Base-by-base conservation (phyloP, 1,140 invertebrate species). In the Agrypnia vestita region DNA sequence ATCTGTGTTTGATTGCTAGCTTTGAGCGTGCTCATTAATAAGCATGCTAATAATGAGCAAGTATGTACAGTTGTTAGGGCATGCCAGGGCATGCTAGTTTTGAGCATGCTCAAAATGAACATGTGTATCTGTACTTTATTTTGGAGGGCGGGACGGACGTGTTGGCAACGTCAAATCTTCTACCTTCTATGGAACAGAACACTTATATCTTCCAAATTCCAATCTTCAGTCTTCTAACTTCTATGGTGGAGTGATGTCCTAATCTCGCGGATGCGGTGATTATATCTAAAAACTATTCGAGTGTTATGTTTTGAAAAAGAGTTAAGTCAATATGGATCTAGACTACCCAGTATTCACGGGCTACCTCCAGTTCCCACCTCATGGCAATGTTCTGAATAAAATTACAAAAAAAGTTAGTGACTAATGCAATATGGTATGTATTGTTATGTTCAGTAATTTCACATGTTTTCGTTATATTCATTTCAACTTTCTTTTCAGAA, bases 311-410 rank as follows among this genome's bases (percentile, higher is more conserved):
- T 56, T 78, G 15, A 71, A 51, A 15, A 10, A 13, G 11, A 9
- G 17, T 8, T 46, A 13, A 19, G 13, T 71, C 47, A 88, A 84
- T 71, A 94, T 94, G 93, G 92, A 94, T 84, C 88, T 89, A 80
- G 93, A 94, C 86, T 91, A 93, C 79, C 91, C 92, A 84, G 86
- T 93, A 56, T 91, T 92, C 85, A 91, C 91, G 86, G 94, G 94
- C 83, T 91, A 91, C 86, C 89, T 95, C 81, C 87, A 93, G 83
- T 90, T 94, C 85, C 94, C 93, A 78, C 92, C 93, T 78, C 93
- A 93, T 84, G 92, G 93, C 85, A 91, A 87, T 83, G 85, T 90
- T 84, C 87, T 89, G 80, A 89, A 85, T 84, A 91, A 91, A 88
- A 87, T 91, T 83, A 88, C 89, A 35, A 89, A 91, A 84, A 92